phyloP scores from a whole-genome alignment of 2,888 invertebrate species.

The Ophonus ardosiacus region DNA sequence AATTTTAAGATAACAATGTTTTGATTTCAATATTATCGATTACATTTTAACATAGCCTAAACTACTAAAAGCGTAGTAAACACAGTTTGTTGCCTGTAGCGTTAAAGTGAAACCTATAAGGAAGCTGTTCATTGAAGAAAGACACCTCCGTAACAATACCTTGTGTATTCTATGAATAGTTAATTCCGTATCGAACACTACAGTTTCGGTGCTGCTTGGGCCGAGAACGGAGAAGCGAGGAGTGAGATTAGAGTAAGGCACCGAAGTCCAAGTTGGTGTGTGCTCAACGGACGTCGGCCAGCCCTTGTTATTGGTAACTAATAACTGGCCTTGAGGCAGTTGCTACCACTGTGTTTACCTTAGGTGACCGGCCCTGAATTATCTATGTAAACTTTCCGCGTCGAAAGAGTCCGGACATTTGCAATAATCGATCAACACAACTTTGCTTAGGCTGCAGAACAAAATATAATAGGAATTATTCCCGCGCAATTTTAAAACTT shows the following conservation, averaged over 20 bases:
- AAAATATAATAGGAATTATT: too few relatives aligned
- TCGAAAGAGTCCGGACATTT: slow-evolving; percentile 48
- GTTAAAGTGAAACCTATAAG: too few relatives aligned
- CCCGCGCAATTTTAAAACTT: too few relatives aligned
- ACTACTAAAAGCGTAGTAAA: too few relatives aligned
- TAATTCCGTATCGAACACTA: slow-evolving; percentile 41
- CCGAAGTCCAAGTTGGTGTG: slow-evolving; percentile 49
- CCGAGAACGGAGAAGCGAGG: not conserved
- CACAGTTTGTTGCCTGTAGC: too few relatives aligned
- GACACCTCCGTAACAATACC: slow-evolving; percentile 14
- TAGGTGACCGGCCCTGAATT: slow-evolving; percentile 63
- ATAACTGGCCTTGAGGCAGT: slow-evolving; percentile 70
- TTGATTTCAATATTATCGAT: too few relatives aligned
- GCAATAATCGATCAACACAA: slow-evolving; percentile 50
- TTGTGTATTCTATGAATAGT: slow-evolving; percentile 47
- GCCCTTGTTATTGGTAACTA: slow-evolving; percentile 74
- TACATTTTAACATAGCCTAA: too few relatives aligned
- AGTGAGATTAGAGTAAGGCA: slow-evolving; percentile 43
- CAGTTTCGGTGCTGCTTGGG: too few relatives aligned
- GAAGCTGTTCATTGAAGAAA: not conserved
- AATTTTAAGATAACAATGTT: too few relatives aligned
- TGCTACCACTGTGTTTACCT: slow-evolving; percentile 58
- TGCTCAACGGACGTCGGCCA: slow-evolving; percentile 45
- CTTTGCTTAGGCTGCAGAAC: slow-evolving; percentile 6
- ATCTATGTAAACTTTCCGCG: slow-evolving; percentile 60